A percentile compares a stretch with the other conserved stretches of the same genome.
phyloP scores from a whole-genome alignment of 2,113 vertebrate species.

The Copsychus sechellarum region DNA sequence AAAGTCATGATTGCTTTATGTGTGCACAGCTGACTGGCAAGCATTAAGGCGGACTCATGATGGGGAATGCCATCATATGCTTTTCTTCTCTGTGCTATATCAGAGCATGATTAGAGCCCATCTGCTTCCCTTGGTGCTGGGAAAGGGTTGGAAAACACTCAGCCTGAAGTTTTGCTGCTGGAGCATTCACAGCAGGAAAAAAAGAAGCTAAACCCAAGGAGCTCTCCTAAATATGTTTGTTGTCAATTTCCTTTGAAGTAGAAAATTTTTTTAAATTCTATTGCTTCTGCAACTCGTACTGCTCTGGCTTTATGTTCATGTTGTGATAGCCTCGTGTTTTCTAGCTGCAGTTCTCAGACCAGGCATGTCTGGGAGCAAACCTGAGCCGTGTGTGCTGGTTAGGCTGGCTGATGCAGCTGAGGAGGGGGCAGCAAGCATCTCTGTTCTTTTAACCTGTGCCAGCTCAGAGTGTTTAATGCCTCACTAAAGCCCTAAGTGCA shows the following conservation, averaged over 20 bases:
- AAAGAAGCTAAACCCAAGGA: neutral
- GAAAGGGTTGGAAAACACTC: neutral
- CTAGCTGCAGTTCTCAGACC: neutral
- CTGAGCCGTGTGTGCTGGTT: neutral
- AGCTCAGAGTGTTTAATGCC: neutral
- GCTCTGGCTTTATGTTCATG: fast-evolving
- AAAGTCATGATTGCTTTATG: slow-evolving; percentile 42
- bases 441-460: slow-evolving; percentile 16
- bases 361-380: neutral
- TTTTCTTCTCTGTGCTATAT: slow-evolving; percentile 32
- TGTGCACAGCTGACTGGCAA: slow-evolving; percentile 55
- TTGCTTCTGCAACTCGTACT: neutral
- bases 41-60: slow-evolving; percentile 24
- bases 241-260: neutral
- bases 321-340: neutral
- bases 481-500: neutral
- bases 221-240: neutral
- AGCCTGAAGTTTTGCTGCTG: slow-evolving; percentile 29
- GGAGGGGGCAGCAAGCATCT: neutral
- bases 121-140: slow-evolving; percentile 21
- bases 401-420: neutral
- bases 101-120: slow-evolving; percentile 15
- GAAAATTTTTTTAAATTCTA: neutral
- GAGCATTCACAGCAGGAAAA: neutral
- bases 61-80: slow-evolving; percentile 37